A percentile compares a stretch with the other conserved stretches of the same genome.
Evolutionary conservation across 2,113 vertebrate genomes (phyloP).

Genomic region (Nansenia antarctica): DNA sequence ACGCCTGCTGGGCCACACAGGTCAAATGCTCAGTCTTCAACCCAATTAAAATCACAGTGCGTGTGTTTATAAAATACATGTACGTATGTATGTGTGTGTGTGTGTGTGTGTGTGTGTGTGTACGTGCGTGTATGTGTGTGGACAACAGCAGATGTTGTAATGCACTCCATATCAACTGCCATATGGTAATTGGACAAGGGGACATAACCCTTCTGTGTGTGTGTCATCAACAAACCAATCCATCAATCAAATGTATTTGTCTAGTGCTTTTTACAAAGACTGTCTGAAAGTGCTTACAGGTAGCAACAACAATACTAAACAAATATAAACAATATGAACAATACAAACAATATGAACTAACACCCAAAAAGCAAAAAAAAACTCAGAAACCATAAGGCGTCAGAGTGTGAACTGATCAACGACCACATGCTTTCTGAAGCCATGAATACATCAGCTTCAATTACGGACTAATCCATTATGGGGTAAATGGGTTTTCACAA

Average conservation of each 20-base stretch:
- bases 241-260: constrained; percentile 9
- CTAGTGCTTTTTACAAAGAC: not conserved
- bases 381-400: too few relatives aligned
- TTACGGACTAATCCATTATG: constrained; percentile 26
- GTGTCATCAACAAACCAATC: constrained; percentile 8
- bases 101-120: too few relatives aligned
- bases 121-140: too few relatives aligned
- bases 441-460: constrained; percentile 38
- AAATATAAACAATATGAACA: too few relatives aligned
- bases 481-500: constrained; percentile 37
- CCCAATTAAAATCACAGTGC: not conserved
- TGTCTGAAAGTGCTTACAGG: too few relatives aligned
- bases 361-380: too few relatives aligned
- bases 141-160: not conserved
- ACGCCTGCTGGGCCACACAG: not conserved
- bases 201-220: constrained; percentile 3
- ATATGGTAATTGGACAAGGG: constrained; percentile 15
- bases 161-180: not conserved
- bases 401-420: not conserved
- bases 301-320: too few relatives aligned
- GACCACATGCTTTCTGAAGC: constrained; percentile 7
- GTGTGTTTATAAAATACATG: too few relatives aligned
- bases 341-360: too few relatives aligned
- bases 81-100: too few relatives aligned
- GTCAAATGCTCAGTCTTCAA: not conserved